phyloP scores from a whole-genome alignment of 2,113 vertebrate species.

The Osmerus eperlanus region DNA sequence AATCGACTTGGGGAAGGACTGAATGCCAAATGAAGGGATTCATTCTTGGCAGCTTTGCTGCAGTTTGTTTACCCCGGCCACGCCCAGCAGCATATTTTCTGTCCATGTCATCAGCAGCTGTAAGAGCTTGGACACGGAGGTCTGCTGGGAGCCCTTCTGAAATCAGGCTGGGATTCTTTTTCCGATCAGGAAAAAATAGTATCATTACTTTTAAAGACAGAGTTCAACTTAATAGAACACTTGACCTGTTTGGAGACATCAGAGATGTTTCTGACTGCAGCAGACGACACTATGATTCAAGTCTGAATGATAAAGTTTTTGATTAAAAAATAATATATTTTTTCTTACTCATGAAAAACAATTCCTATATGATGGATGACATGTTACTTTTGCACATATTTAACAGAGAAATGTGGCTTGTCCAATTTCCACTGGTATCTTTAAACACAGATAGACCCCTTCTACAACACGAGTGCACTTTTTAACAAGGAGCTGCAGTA shows the following conservation, averaged over 20 bases:
- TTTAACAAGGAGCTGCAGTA: not conserved
- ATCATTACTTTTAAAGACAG: not conserved
- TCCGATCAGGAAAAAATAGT: not conserved
- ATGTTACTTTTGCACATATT: too few species aligned
- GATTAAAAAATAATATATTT: too few species aligned
- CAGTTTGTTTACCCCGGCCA: conserved; percentile 44
- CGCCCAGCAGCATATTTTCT: conserved; percentile 53
- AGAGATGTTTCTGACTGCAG: not conserved
- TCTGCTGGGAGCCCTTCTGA: conserved; percentile 19
- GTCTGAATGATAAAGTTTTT: too few species aligned
- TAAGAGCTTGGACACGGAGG: conserved; percentile 16
- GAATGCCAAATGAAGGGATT: conserved; percentile 16
- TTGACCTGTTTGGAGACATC: conserved; percentile 15
- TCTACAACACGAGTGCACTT: not conserved
- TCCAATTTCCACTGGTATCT: not conserved
- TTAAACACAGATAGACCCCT: not conserved
- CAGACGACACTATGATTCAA: not conserved
- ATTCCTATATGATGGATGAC: too few species aligned
- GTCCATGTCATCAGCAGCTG: conserved; percentile 63
- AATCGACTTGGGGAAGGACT: not conserved
- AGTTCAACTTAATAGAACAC: not conserved
- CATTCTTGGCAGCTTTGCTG: conserved; percentile 17
- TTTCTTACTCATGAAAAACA: too few species aligned
- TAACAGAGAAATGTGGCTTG: too few species aligned
- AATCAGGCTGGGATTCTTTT: not conserved